Base-by-base conservation (phyloP, 2,113 vertebrate species). In the Irena cyanogastra region DNA sequence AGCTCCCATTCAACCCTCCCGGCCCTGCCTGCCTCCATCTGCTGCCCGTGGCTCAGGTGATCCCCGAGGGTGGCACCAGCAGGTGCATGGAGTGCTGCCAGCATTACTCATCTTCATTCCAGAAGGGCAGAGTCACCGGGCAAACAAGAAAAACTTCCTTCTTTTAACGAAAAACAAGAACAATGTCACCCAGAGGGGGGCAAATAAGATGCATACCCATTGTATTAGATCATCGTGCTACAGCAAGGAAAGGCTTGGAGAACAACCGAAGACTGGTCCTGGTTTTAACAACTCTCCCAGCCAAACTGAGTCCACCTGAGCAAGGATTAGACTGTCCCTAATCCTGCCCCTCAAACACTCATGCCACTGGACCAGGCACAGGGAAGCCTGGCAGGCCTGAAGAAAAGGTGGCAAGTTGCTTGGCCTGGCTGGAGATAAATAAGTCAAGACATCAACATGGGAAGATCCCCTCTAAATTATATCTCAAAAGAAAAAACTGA, bases 61-160 rank as follows among this genome's bases (percentile, higher is more conserved):
- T 81, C 54, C 24, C 17, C 41, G 89, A 97, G 97, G 98, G 98
- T 98, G 98, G 97, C 95, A 96, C 81, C 11, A 98, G 97, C 98
- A 98, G 98, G 98, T 98, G 98, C 97, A 97, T 89, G 98, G 97
- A 96, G 53, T 18, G 9, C 47, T 16, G 97, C 97, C 98, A 98
- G 15, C 35, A 37, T 97, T 97, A 97, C 93, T 96, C 95, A 97
- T 97, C 95, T 90, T 97, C 98, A 98, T 98, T 95, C 98, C 98
- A 94, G 27, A 95, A 85, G 83, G 81, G 35, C 82, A 97, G 80
- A 97, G 96, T 98, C 97, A 98, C 84, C 20, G 50, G 92, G 87
- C 69, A 95, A 96, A 96, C 92, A 44, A 94, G 95, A 93, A 96
- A 91, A 93, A 91, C 94, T 96, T 96, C 93, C 96, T 96, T 84